phyloP scores from a whole-genome alignment of 64 coral and sea anemone genomes.

The Pocillopora verrucosa region DNA sequence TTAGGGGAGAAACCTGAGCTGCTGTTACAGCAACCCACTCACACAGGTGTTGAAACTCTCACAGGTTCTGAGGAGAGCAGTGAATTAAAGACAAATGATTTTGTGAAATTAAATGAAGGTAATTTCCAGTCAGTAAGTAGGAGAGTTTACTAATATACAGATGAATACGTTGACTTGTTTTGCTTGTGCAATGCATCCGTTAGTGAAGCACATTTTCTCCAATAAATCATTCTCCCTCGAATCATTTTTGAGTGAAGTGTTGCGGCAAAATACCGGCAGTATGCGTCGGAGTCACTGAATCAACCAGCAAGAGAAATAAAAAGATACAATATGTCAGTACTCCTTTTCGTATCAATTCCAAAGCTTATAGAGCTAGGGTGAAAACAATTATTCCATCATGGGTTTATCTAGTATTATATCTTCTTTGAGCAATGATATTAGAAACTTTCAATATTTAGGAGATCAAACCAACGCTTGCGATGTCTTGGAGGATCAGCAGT shows the following conservation, averaged over 20 bases:
- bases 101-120: constrained; percentile 23
- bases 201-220: background rate
- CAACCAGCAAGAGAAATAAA: no score
- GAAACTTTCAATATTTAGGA: background rate
- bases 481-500: background rate
- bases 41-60: background rate
- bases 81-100: background rate
- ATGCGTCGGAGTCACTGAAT: no score
- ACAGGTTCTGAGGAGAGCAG: background rate
- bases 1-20: background rate
- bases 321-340: no score
- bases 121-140: background rate
- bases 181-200: background rate
- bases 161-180: no score
- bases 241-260: no score
- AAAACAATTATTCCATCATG: no score
- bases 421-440: no score
- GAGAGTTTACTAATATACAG: no score
- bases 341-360: no score
- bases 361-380: no score
- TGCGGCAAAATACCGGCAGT: no score
- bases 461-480: background rate
- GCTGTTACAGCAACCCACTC: background rate
- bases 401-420: no score
- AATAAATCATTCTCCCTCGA: background rate